phyloP scores from a whole-genome alignment of 2,888 invertebrate genomes.

The Baccha elongata region DNA sequence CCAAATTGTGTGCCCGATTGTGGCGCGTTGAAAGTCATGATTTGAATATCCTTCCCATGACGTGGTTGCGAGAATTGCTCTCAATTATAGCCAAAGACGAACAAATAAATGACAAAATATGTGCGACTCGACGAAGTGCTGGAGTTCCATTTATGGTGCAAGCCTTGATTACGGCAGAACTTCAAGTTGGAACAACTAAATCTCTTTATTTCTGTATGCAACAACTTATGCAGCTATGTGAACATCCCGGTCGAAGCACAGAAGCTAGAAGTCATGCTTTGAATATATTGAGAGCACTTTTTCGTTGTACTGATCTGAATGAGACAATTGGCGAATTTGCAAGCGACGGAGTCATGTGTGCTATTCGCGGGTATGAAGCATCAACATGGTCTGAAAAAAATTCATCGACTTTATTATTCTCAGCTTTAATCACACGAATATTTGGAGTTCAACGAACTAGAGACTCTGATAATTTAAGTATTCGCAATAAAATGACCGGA shows the following conservation, averaged over 20 bases:
- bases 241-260: slow-evolving; percentile 70
- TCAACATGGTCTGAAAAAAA: slow-evolving; percentile 92
- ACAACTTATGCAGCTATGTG: slow-evolving; percentile 82
- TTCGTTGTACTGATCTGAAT: slow-evolving; percentile 89
- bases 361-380: slow-evolving; percentile 89
- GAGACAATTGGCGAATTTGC: slow-evolving; percentile 88
- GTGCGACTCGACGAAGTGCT: slow-evolving; percentile 94
- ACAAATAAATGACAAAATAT: slow-evolving; percentile 83
- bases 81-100: slow-evolving; percentile 83
- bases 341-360: slow-evolving; percentile 87
- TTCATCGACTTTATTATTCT: slow-evolving; percentile 92
- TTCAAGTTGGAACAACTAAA: slow-evolving; percentile 84
- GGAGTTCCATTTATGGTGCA: slow-evolving; percentile 95
- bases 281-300: slow-evolving; percentile 92
- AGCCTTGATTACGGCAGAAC: slow-evolving; percentile 90
- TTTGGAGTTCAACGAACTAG: slow-evolving; percentile 91
- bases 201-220: slow-evolving; percentile 85
- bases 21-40: slow-evolving; percentile 83
- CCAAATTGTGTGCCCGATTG: slow-evolving; percentile 86
- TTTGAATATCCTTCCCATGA: slow-evolving; percentile 85
- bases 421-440: slow-evolving; percentile 91
- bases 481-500: slow-evolving; percentile 88
- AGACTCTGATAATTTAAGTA: slow-evolving; percentile 84
- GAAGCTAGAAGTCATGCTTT: slow-evolving; percentile 89
- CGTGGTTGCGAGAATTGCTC: slow-evolving; percentile 86